Conservation (phyloP, 2,797 vertebrate genomes). For the Trachops cirrhosus region DNA sequence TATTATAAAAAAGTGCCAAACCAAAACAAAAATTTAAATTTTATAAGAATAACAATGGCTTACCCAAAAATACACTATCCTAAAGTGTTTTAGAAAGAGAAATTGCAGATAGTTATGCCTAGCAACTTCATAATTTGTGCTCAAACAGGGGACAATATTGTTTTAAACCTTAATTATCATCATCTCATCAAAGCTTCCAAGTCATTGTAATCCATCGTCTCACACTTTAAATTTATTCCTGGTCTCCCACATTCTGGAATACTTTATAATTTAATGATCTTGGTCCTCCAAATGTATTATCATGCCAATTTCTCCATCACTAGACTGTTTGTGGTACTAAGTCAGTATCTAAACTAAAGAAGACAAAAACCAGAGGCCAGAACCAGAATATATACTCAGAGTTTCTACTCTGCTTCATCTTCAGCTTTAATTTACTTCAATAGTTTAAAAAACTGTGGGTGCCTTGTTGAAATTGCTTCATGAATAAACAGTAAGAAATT, state of each 20-base stretch:
- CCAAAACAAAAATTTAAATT: slow-evolving; percentile 28
- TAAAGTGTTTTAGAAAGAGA: neutral
- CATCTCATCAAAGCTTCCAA: neutral
- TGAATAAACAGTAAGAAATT: slow-evolving; percentile 39
- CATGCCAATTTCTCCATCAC: neutral
- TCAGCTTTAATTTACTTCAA: slow-evolving; percentile 11
- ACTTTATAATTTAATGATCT: neutral
- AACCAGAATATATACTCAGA: neutral
- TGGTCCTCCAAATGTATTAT: neutral
- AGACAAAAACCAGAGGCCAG: neutral
- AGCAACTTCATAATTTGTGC: neutral
- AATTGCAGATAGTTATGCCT: neutral
- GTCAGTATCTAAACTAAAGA: neutral
- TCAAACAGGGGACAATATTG: neutral
- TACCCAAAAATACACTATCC: neutral
- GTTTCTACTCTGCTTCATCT: neutral
- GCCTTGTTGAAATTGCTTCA: slow-evolving; percentile 24
- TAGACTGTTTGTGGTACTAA: neutral
- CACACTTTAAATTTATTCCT: neutral
- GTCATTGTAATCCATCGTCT: neutral
- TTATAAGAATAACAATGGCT: neutral
- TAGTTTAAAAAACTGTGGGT: neutral
- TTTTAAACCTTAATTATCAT: neutral
- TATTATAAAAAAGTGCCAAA: neutral
- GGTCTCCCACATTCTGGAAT: neutral